phyloP scores from a whole-genome alignment of 2,113 vertebrate genomes.

The Coregonus clupeaformis region DNA sequence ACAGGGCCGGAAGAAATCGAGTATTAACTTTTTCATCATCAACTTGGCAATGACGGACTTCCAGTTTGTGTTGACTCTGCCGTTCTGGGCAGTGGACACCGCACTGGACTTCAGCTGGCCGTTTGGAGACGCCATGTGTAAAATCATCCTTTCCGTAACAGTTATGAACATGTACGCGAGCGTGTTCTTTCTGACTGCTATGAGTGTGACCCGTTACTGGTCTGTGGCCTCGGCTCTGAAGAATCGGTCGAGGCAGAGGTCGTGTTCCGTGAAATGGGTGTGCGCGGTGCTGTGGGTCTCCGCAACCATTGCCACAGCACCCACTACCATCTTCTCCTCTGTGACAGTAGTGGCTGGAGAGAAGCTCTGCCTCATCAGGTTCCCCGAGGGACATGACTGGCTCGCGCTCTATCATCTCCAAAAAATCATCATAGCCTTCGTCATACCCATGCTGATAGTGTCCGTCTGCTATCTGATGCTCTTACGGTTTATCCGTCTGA shows the following conservation, averaged over 20 bases:
- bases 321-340: conserved; percentile 70
- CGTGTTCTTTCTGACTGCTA: conserved; percentile 75
- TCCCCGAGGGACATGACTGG: conserved; percentile 72
- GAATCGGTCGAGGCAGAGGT: conserved; percentile 41
- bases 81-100: conserved; percentile 79
- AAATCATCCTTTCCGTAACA: conserved; percentile 72
- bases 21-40: conserved; percentile 74
- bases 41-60: conserved; percentile 76
- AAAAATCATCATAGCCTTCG: conserved; percentile 72
- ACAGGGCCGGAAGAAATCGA: conserved; percentile 67
- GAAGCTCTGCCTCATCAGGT: conserved; percentile 71
- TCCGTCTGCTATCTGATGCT: conserved; percentile 72
- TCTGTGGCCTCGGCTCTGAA: conserved; percentile 64
- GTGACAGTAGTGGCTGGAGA: conserved; percentile 66
- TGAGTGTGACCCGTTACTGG: conserved; percentile 77
- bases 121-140: conserved; percentile 76
- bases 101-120: conserved; percentile 80
- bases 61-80: conserved; percentile 75
- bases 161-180: conserved; percentile 80
- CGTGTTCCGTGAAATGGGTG: conserved; percentile 62
- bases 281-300: conserved; percentile 70
- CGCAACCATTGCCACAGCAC: conserved; percentile 63
- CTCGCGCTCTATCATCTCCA: conserved; percentile 73
- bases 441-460: conserved; percentile 70
- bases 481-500: conserved; percentile 64